A percentile compares a stretch with the other conserved stretches of the same genome.
phyloP scores from a whole-genome alignment of 2,113 vertebrate species.

The Petrocephalus zakoni region DNA sequence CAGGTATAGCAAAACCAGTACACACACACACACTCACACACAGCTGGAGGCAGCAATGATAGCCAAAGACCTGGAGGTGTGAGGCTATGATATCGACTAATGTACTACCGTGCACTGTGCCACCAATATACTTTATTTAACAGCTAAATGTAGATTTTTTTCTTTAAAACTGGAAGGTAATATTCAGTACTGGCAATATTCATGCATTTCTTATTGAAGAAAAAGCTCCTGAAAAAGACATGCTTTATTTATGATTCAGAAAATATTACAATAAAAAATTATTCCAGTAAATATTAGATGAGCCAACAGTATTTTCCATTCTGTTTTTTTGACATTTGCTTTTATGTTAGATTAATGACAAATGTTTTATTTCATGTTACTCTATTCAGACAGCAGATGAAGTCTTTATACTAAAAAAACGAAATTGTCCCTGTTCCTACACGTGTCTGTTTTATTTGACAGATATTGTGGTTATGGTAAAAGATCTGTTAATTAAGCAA shows the following conservation, averaged over 20 bases:
- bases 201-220: neutral
- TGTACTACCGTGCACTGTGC: neutral
- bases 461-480: neutral
- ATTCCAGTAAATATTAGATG: neutral
- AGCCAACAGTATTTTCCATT: neutral
- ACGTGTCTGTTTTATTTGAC: neutral
- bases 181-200: neutral
- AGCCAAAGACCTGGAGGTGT: neutral
- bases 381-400: neutral
- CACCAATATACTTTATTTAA: neutral
- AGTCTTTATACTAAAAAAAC: neutral
- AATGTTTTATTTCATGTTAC: neutral
- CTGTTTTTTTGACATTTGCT: neutral
- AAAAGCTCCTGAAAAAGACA: neutral
- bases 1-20: neutral
- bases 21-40: neutral
- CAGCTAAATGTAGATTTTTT: neutral
- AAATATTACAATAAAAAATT: neutral
- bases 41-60: neutral
- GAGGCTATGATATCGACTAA: neutral
- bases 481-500: neutral
- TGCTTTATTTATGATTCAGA: neutral
- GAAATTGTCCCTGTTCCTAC: neutral
- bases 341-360: neutral
- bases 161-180: neutral